A percentile compares a stretch with the other conserved stretches of the same genome.
Evolutionary conservation across 2,888 invertebrate genomes (phyloP).

Genomic region (Nomada ruficornis): DNA sequence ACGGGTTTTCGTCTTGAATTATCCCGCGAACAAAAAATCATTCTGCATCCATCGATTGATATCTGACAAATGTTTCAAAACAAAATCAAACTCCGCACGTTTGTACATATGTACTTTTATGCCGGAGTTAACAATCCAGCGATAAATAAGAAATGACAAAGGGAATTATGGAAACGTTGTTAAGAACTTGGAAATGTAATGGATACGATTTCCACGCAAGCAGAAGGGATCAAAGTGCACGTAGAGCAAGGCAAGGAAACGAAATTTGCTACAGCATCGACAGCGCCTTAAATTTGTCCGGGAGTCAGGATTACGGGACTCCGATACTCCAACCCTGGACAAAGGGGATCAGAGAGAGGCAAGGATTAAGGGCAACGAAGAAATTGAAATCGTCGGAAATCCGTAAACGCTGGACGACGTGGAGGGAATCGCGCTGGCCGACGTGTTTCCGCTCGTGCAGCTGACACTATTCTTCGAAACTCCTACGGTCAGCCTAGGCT

Average conservation of each 20-base stretch:
- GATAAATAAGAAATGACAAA: not conserved
- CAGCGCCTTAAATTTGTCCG: constrained; percentile 52
- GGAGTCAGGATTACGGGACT: constrained; percentile 49
- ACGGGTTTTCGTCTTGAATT: constrained; percentile 56
- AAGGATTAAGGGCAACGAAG: constrained; percentile 53
- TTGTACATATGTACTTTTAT: too few species aligned
- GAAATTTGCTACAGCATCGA: constrained; percentile 41
- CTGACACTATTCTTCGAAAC: constrained; percentile 41
- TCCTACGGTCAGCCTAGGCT: constrained; percentile 29
- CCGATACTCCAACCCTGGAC: constrained; percentile 51
- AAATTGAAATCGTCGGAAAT: constrained; percentile 59
- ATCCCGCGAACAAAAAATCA: constrained; percentile 49
- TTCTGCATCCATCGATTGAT: constrained; percentile 43
- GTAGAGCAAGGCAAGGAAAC: constrained; percentile 25
- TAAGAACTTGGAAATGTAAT: not conserved
- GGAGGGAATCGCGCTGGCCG: constrained; percentile 20
- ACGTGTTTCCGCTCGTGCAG: constrained; percentile 46
- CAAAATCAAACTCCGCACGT: too few species aligned
- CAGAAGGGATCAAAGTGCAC: constrained; percentile 31
- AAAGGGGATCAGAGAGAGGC: constrained; percentile 45
- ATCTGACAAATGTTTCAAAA: constrained; percentile 1
- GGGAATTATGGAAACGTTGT: not conserved
- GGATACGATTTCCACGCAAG: not conserved
- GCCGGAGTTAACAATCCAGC: too few species aligned
- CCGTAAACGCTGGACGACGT: constrained; percentile 43